Evolutionary conservation across 2,797 vertebrate genomes (phyloP).

Genomic region (Falco novaeseelandiae): DNA sequence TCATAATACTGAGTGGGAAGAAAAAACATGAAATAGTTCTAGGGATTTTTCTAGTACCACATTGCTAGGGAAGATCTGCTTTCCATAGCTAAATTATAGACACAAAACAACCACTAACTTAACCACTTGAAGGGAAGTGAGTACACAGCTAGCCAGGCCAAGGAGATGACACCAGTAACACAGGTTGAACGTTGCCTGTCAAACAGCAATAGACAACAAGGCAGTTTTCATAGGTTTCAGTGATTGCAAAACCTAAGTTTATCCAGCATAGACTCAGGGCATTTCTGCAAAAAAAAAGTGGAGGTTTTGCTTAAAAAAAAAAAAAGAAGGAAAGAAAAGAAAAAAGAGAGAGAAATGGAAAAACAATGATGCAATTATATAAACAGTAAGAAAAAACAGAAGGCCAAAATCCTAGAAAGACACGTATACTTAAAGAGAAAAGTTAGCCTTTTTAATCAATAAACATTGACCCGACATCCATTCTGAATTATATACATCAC

Average conservation of each 20-base stretch:
- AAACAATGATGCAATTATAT: neutral
- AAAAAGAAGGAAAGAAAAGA: neutral
- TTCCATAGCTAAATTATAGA: constrained; percentile 46
- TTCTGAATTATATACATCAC: neutral
- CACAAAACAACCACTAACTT: constrained; percentile 24
- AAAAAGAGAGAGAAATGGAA: neutral
- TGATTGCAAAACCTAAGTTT: neutral
- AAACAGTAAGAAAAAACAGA: neutral
- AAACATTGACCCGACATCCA: neutral
- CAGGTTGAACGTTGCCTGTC: neutral
- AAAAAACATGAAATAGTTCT: constrained; percentile 10
- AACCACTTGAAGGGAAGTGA: constrained; percentile 63
- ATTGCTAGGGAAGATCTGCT: constrained; percentile 31
- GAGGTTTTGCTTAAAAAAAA: neutral
- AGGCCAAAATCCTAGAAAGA: neutral
- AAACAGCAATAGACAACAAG: neutral
- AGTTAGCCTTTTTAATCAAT: neutral
- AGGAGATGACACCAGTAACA: neutral
- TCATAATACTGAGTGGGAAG: constrained; percentile 12
- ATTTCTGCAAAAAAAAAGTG: neutral
- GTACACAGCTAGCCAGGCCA: neutral
- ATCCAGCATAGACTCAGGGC: neutral
- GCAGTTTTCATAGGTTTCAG: neutral
- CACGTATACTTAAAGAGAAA: neutral
- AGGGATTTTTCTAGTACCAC: constrained; percentile 45